A percentile compares a stretch with the other conserved stretches of the same genome.
Conservation (phyloP, 2,797 vertebrate genomes). For the Aphelocoma californica region DNA sequence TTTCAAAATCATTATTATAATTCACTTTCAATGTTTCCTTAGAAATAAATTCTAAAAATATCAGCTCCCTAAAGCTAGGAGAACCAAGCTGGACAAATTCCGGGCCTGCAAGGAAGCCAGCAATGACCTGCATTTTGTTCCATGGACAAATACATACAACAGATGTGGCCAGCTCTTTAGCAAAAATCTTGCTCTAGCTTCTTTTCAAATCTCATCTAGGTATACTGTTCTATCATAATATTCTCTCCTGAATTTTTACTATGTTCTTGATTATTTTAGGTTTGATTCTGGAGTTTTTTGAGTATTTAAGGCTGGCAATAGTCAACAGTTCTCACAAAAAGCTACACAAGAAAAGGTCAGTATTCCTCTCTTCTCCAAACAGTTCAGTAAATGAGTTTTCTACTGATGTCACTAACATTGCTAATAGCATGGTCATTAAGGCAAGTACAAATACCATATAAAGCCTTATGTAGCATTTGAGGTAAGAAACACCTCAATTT, state of each 20-base stretch:
- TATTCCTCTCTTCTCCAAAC: background rate
- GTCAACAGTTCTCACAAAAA: background rate
- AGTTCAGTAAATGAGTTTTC: background rate
- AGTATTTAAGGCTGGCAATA: background rate
- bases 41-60: background rate
- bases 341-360: background rate
- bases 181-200: background rate
- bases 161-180: background rate
- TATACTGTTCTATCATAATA: background rate
- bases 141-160: background rate
- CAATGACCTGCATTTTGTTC: background rate
- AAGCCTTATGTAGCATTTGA: background rate
- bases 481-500: background rate
- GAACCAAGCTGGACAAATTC: background rate
- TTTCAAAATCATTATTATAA: background rate
- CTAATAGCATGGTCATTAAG: background rate
- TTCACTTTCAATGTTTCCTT: background rate
- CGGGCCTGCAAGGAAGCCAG: background rate
- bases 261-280: background rate
- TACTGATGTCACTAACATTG: background rate
- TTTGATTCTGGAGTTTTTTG: background rate
- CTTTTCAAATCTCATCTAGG: background rate
- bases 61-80: background rate
- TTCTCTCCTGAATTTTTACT: background rate
- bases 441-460: background rate